These are phyloP conservation scores for Cryptus armator DNA, from an alignment of 2,888 invertebrate genomes.

Conservation along the genomic window DNA sequence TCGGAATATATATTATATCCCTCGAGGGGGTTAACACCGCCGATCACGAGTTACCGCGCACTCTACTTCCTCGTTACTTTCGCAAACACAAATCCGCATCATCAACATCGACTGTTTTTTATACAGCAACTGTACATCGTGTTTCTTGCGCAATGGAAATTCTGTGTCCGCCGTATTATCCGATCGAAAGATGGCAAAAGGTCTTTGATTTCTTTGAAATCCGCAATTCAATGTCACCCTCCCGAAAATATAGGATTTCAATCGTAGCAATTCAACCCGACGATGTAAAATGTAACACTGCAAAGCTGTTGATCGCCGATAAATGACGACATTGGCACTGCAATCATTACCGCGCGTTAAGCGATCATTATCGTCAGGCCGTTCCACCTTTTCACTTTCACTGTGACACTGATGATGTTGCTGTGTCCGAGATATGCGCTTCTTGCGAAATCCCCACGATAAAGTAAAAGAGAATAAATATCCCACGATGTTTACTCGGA, in stretches of 20 bases:
- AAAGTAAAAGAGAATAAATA: background rate
- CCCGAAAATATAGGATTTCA: no score
- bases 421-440: background rate
- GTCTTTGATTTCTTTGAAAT: no score
- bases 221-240: no score
- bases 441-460: constrained; percentile 20
- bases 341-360: background rate
- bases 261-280: no score
- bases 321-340: background rate
- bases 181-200: no score
- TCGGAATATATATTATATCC: background rate
- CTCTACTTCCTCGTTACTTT: background rate
- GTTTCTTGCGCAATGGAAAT: background rate
- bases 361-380: background rate
- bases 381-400: constrained; percentile 36
- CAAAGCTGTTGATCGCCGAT: background rate
- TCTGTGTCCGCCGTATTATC: no score
- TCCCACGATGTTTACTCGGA: constrained; percentile 40
- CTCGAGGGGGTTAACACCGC: background rate
- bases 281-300: background rate
- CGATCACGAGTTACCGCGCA: background rate
- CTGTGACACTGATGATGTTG: constrained; percentile 6
- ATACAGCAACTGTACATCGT: background rate
- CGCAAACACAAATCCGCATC: background rate
- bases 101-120: background rate